Base-by-base conservation (phyloP, 1,140 invertebrate genomes). In the Aradophagus sp. region DNA sequence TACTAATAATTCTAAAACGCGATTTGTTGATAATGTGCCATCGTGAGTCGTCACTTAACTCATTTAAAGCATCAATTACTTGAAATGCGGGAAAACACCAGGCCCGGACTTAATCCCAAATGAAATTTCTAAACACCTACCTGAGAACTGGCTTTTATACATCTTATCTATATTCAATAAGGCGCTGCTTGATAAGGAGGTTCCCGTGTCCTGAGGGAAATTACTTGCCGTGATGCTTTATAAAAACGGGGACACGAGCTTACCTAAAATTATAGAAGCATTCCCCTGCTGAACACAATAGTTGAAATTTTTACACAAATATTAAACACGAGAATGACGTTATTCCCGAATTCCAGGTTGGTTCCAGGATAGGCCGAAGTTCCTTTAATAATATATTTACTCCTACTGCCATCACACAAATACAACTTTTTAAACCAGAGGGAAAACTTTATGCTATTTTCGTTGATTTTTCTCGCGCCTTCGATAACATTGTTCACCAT, bases 381-480 rank as follows among this genome's bases (percentile, higher is more conserved):
- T 35, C 12, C 14, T 5, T 38, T 3, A 26, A 58, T 11, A 44
- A 45, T 45, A 12, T 44, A 1, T 39, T 44, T 26, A 31, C 17
- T 10, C 15, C 53, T 4, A 26, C 20, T 5, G 16, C 47, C 17
- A 44, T 31, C 1, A 48, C 48, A 10, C 13, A 34, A 5, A 39
- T 48, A 2, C 8, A 16, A 8, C 15, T 61, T 1, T 1, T 2
- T 15, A 62, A 50, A 62, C 58, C 44, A 12, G 45, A 32, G 10
- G 32, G 31, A 6, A 65, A 65, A 17, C 1, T 65, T 1, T 53
- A 45, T 35, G 59, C 20, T n/a, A 14, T 36, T 5, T 63, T 63
- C 19, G 34, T 63, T 1, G 45, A 52, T 20, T 63, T 63, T 11
- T 3, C 27, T 12, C 19, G 34, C 5, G 59, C 47, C 0, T 63